A percentile compares a stretch with the other conserved stretches of the same genome.
Evolutionary conservation across 23 tunicate genomes (phyloP).

Genomic region (Ascidia mentula): DNA sequence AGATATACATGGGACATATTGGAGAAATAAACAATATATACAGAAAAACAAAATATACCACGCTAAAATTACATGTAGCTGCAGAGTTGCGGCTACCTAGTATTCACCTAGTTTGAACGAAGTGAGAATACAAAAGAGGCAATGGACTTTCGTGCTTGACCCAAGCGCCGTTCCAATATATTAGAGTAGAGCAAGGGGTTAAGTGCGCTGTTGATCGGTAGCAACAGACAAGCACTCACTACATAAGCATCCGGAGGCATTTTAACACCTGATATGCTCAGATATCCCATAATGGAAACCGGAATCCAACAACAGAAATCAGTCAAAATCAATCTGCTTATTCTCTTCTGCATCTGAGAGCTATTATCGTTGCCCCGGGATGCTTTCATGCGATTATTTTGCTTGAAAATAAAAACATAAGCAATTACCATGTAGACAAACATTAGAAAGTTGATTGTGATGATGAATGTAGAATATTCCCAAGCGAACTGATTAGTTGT

Average conservation of each 20-base stretch:
- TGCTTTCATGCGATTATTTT: neutral
- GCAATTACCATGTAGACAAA: neutral
- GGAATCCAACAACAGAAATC: constrained; percentile 5
- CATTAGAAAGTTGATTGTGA: constrained; percentile 5
- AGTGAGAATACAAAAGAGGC: no score
- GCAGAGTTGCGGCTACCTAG: no score
- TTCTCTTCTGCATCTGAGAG: constrained; percentile 8
- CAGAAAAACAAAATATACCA: no score
- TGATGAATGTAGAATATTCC: neutral
- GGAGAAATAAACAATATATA: no score
- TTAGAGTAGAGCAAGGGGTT: neutral
- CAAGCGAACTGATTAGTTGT: neutral
- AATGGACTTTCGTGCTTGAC: no score
- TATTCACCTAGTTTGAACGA: no score
- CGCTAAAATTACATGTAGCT: no score
- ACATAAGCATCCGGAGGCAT: neutral
- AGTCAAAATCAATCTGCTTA: neutral
- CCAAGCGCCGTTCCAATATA: neutral
- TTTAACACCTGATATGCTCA: neutral
- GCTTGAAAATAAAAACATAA: neutral
- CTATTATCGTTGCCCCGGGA: neutral
- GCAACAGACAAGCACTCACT: neutral
- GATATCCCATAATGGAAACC: neutral
- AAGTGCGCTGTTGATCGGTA: neutral
- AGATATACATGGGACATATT: no score